phyloP scores from a whole-genome alignment of 35 echinoderm and acorn worm species.

The Anneissia japonica region DNA sequence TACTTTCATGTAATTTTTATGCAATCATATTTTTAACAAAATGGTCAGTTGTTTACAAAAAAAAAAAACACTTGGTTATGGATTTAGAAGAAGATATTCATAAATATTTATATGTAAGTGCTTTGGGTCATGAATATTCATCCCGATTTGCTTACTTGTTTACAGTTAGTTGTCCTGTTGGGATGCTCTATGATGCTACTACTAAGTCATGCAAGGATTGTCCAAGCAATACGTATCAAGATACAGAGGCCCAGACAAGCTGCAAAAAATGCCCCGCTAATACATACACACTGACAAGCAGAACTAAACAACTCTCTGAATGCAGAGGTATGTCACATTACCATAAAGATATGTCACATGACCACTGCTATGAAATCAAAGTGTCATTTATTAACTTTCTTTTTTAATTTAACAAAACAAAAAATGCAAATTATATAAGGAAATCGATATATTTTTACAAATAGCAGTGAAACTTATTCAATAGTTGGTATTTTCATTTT shows the following conservation, averaged over 20 bases:
- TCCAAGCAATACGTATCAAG: constrained; percentile 34
- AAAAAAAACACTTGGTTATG: too few species aligned
- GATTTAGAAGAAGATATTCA: too few species aligned
- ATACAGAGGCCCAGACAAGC: constrained; percentile 11
- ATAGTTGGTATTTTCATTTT: neutral
- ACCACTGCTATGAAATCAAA: too few species aligned
- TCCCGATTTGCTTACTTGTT: neutral
- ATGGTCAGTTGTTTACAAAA: too few species aligned
- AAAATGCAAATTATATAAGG: too few species aligned
- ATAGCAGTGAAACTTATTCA: neutral
- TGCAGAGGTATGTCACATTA: constrained; percentile 48
- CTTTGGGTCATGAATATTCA: neutral
- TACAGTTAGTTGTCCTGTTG: constrained; percentile 53
- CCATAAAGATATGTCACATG: too few species aligned
- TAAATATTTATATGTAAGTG: neutral
- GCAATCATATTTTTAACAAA: too few species aligned
- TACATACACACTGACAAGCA: constrained; percentile 25
- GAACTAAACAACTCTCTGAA: neutral
- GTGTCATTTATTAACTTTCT: too few species aligned
- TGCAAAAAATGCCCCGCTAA: constrained; percentile 33
- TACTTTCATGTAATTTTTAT: too few species aligned
- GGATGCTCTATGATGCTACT: constrained; percentile 20
- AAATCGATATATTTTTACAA: neutral
- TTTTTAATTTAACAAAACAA: too few species aligned
- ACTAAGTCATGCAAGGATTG: constrained; percentile 27